phyloP scores from a whole-genome alignment of 2,888 invertebrate species.

The Nezara viridula region DNA sequence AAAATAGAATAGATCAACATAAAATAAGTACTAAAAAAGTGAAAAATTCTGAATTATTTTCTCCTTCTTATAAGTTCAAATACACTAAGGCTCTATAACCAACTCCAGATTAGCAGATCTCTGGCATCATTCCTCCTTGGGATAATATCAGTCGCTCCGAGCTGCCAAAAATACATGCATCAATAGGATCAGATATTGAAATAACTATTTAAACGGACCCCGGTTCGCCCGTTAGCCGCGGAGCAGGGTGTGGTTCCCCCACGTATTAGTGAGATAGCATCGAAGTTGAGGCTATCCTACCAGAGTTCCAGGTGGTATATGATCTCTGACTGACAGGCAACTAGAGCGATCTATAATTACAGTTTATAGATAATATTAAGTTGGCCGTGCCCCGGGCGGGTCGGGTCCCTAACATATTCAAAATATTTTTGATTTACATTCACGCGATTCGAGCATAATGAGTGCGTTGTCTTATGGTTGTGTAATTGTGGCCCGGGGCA shows the following conservation, averaged over 20 bases:
- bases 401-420: conserved; percentile 36
- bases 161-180: conserved; percentile 1
- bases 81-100: background rate
- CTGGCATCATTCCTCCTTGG: background rate
- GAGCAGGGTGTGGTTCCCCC: conserved; percentile 10
- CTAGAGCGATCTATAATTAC: conserved; percentile 23
- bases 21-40: too few species aligned
- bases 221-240: background rate
- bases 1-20: too few species aligned
- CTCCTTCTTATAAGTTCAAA: background rate
- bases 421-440: conserved; percentile 49
- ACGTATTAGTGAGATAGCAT: background rate
- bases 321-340: conserved; percentile 19
- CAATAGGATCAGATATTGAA: conserved; percentile 13
- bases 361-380: conserved; percentile 44
- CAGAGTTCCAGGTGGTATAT: conserved; percentile 40
- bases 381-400: background rate
- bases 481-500: conserved; percentile 25
- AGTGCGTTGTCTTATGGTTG: conserved; percentile 47
- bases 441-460: conserved; percentile 48
- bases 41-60: background rate
- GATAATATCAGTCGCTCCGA: background rate
- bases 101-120: conserved; percentile 1
- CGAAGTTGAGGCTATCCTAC: background rate
- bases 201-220: conserved; percentile 15